Evolutionary conservation across 2,113 vertebrate species (phyloP).

Genomic region (Pygoscelis adeliae): DNA sequence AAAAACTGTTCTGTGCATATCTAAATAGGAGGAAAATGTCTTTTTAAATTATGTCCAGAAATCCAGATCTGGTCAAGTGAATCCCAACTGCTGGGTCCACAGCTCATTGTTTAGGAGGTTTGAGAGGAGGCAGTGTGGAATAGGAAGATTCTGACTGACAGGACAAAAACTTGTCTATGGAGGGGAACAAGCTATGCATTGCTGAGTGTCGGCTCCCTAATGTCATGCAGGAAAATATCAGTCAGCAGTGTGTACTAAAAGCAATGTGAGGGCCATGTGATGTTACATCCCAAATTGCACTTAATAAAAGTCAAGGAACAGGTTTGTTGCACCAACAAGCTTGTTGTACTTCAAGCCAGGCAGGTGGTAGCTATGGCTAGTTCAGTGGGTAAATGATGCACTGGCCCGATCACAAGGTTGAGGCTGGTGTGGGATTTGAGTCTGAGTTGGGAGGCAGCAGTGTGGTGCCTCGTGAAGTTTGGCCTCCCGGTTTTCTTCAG

Average conservation of each 20-base stretch:
- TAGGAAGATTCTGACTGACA: neutral
- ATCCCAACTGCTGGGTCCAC: neutral
- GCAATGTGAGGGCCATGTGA: neutral
- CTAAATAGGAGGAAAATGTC: neutral
- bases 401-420: neutral
- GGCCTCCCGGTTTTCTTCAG: neutral
- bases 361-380: neutral
- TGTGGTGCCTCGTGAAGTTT: neutral
- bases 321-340: conserved; percentile 13
- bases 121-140: neutral
- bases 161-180: neutral
- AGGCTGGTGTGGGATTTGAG: neutral
- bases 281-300: neutral
- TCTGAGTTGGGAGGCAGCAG: neutral
- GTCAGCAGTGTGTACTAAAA: neutral
- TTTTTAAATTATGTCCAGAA: neutral
- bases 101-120: neutral
- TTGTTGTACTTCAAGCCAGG: neutral
- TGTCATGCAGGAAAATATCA: neutral
- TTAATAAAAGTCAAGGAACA: neutral
- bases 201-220: neutral
- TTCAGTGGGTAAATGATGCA: neutral
- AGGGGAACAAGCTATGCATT: rapidly evolving
- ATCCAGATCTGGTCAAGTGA: neutral
- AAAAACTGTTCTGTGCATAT: neutral